Conservation (phyloP, 2,113 vertebrate species). For the Clupea harengus region DNA sequence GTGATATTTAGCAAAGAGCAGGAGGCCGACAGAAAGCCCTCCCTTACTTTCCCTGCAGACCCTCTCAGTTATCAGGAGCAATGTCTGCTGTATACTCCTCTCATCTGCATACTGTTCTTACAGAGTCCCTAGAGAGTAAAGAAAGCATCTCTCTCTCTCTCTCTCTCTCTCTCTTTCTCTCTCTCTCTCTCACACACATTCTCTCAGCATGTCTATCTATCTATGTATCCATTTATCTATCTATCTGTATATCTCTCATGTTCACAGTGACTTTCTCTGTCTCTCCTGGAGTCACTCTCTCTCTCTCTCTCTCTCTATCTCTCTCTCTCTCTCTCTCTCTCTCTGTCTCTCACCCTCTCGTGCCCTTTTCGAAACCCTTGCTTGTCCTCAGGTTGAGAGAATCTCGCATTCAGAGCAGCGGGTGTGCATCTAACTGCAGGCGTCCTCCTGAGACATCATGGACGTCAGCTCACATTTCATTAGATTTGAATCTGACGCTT, state of each 20-base stretch:
- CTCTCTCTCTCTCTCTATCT: not conserved
- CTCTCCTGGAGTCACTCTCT: slow-evolving; percentile 12
- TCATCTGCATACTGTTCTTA: not conserved
- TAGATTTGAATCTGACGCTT: slow-evolving; percentile 24
- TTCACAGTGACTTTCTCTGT: slow-evolving; percentile 24
- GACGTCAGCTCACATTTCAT: not conserved
- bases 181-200: not conserved
- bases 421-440: not conserved
- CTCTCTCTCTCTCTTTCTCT: not conserved
- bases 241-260: not conserved
- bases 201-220: not conserved
- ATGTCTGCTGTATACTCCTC: not conserved
- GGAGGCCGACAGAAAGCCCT: not conserved
- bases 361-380: not conserved
- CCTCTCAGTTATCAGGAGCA: not conserved
- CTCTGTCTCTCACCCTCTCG: not conserved
- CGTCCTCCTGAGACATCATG: not conserved
- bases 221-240: not conserved
- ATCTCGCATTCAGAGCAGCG: not conserved
- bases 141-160: not conserved
- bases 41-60: not conserved
- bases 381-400: not conserved
- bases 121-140: not conserved
- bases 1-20: slow-evolving; percentile 5
- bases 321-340: not conserved